These are phyloP conservation scores for Acrocephalus scirpaceus DNA, from an alignment of 2,797 vertebrate species.

Conservation along the genomic window DNA sequence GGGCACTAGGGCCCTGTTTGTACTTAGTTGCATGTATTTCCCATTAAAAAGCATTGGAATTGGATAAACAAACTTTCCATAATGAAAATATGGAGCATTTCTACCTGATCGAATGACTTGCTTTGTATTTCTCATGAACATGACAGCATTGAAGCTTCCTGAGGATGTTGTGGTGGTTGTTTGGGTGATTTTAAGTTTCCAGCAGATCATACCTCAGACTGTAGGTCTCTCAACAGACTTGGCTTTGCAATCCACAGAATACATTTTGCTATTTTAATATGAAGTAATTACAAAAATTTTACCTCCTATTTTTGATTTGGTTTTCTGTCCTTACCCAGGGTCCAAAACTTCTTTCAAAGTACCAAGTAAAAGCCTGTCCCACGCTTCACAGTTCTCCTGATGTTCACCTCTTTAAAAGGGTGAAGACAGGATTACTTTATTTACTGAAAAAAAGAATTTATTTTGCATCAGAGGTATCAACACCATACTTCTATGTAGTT, in stretches of 20 bases:
- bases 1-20: background rate
- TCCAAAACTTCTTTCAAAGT: constrained; percentile 81
- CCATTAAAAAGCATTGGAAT: background rate
- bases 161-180: background rate
- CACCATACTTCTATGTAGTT: constrained; percentile 87
- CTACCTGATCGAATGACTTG: background rate
- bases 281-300: background rate
- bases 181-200: background rate
- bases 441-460: constrained; percentile 85
- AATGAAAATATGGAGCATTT: background rate
- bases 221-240: background rate
- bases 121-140: background rate
- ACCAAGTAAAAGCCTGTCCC: constrained; percentile 82
- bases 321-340: constrained; percentile 77
- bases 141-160: background rate
- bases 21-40: background rate
- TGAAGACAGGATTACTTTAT: constrained; percentile 82
- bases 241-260: background rate
- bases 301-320: background rate
- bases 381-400: constrained; percentile 74
- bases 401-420: constrained; percentile 79
- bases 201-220: background rate
- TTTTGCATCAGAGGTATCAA: constrained; percentile 87
- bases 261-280: background rate
- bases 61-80: background rate